phyloP scores from a whole-genome alignment of 2,113 vertebrate genomes.

The Ptychochromis oligacanthus region DNA sequence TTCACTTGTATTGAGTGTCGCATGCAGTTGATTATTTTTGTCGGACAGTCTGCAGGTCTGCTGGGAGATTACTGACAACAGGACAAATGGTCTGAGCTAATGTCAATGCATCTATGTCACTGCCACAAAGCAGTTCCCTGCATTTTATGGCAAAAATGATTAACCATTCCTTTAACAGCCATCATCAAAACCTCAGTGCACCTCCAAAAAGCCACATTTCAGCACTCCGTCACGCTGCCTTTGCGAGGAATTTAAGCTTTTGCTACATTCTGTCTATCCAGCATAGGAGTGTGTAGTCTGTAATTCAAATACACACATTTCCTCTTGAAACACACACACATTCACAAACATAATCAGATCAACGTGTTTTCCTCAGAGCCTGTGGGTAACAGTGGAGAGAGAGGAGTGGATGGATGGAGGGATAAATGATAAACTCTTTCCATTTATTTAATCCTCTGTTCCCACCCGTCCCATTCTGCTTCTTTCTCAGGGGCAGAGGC shows the following conservation, averaged over 20 bases:
- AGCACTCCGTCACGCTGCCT: conserved; percentile 1
- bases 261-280: conserved; percentile 9
- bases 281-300: conserved; percentile 19
- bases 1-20: too few relatives aligned
- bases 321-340: conserved; percentile 1
- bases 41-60: not conserved
- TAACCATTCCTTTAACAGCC: not conserved
- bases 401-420: conserved; percentile 33
- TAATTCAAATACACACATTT: conserved; percentile 29
- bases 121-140: not conserved
- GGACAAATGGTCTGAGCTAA: not conserved
- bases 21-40: not conserved
- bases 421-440: conserved; percentile 51
- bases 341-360: conserved; percentile 49
- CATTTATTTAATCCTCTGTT: conserved; percentile 50
- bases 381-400: conserved; percentile 10
- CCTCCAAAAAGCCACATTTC: conserved; percentile 6
- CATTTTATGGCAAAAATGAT: not conserved
- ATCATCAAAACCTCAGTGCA: not conserved
- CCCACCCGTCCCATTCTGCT: conserved; percentile 2
- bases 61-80: not conserved
- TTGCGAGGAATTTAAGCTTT: conserved; percentile 35
- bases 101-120: not conserved
- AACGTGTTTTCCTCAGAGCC: conserved; percentile 33
- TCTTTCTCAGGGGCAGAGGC: not conserved